phyloP scores from a whole-genome alignment of 2,113 vertebrate genomes.

The Solea senegalensis region DNA sequence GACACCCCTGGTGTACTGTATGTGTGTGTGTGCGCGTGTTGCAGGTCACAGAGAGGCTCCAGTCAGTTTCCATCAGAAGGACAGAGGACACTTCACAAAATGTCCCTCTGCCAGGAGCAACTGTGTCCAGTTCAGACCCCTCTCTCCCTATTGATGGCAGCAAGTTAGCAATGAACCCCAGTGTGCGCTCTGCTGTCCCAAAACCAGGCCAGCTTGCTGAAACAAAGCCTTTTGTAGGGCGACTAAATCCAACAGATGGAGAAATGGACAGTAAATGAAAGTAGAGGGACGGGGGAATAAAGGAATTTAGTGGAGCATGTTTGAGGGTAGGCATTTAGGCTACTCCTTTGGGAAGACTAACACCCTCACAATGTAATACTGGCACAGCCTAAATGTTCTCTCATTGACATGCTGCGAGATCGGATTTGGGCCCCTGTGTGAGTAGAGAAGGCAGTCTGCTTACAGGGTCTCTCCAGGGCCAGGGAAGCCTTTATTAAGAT shows the following conservation, averaged over 20 bases:
- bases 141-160: constrained; percentile 53
- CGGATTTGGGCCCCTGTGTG: constrained; percentile 50
- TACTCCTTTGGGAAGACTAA: constrained; percentile 70
- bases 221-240: constrained; percentile 80
- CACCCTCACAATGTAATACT: constrained; percentile 69
- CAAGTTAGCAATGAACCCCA: constrained; percentile 63
- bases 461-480: constrained; percentile 71
- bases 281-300: constrained; percentile 63
- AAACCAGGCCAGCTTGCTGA: constrained; percentile 73
- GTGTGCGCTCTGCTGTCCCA: constrained; percentile 55
- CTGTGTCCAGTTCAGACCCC: constrained; percentile 41
- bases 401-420: constrained; percentile 56
- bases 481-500: constrained; percentile 80
- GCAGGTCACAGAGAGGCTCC: too few relatives aligned
- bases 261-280: constrained; percentile 81
- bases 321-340: constrained; percentile 62
- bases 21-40: too few relatives aligned
- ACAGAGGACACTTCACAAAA: background rate
- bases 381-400: constrained; percentile 69
- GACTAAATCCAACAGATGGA: constrained; percentile 81
- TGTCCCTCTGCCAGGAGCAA: constrained; percentile 1
- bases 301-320: constrained; percentile 70
- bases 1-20: too few relatives aligned
- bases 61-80: background rate
- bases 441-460: constrained; percentile 57